Evolutionary conservation across 2,113 vertebrate species (phyloP).

Genomic region (Gymnobelideus leadbeateri): DNA sequence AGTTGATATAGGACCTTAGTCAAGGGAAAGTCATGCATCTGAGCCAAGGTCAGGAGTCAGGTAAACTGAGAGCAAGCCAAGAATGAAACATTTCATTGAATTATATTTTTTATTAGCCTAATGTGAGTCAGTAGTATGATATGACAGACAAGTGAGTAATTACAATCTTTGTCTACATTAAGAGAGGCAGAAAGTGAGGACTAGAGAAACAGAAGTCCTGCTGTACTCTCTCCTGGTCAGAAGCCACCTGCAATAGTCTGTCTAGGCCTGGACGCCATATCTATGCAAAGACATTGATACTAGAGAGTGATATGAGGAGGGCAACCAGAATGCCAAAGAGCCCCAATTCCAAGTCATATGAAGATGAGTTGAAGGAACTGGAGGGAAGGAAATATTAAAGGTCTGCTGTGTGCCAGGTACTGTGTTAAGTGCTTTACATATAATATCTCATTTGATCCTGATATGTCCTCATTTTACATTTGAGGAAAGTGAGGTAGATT

Average conservation of each 20-base stretch:
- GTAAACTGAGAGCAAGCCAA: background rate
- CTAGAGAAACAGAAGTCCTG: background rate
- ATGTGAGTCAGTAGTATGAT: background rate
- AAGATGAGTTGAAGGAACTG: background rate
- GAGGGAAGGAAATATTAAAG: background rate
- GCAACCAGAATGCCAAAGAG: background rate
- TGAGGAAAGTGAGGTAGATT: background rate
- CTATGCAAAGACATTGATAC: background rate
- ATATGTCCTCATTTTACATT: background rate
- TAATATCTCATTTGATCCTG: background rate
- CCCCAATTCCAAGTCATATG: background rate
- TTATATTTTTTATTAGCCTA: background rate
- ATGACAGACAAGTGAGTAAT: background rate
- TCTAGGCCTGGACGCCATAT: background rate
- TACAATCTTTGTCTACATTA: background rate
- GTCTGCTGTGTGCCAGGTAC: background rate
- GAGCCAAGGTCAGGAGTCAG: background rate
- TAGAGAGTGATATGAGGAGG: background rate
- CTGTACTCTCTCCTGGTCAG: background rate
- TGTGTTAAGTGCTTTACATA: background rate
- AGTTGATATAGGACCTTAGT: background rate
- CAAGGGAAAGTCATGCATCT: background rate
- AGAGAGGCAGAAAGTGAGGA: background rate
- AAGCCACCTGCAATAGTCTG: background rate
- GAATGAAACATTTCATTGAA: background rate